Conservation (phyloP, 1,140 invertebrate genomes). For the Drosophila takahashii region DNA sequence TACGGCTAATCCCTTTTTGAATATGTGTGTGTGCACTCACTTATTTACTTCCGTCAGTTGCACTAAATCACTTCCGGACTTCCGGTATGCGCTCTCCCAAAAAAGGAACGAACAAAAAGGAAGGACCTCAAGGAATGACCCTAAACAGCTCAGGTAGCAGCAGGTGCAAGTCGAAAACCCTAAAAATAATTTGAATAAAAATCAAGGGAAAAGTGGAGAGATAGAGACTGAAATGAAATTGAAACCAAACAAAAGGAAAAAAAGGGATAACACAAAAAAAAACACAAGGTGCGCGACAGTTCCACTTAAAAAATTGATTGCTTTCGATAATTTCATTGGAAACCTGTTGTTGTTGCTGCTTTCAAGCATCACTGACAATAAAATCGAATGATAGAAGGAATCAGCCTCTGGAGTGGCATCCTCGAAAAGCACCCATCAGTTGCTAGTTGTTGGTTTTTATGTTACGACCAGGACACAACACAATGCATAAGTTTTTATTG, state of each 20-base stretch:
- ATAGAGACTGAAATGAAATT: conserved; percentile 61
- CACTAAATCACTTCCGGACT: conserved; percentile 83
- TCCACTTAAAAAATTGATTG: conserved; percentile 83
- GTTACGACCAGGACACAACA: conserved; percentile 47
- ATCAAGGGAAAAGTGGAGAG: conserved; percentile 50
- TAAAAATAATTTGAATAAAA: conserved; percentile 81
- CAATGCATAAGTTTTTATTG: conserved; percentile 72
- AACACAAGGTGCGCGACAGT: conserved; percentile 68
- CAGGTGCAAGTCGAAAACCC: conserved; percentile 61
- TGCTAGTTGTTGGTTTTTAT: conserved; percentile 74
- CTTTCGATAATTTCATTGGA: conserved; percentile 81
- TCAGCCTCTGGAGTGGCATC: conserved; percentile 38
- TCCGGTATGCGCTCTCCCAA: conserved; percentile 59
- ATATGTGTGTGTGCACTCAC: conserved; percentile 48
- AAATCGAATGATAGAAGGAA: conserved; percentile 72
- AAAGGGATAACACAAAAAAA: conserved; percentile 34
- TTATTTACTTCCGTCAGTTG: conserved; percentile 76
- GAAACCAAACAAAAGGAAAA: conserved; percentile 73
- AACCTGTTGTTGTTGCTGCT: conserved; percentile 60
- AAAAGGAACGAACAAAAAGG: background rate
- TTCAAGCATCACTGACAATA: conserved; percentile 67
- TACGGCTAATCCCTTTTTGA: conserved; percentile 59
- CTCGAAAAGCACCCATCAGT: conserved; percentile 46
- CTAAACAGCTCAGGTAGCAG: conserved; percentile 58
- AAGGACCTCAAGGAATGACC: conserved; percentile 38